A percentile compares a stretch with the other conserved stretches of the same genome.
phyloP scores from a whole-genome alignment of 2,888 invertebrate species.

The Kuschelorhynchus macadamiae region DNA sequence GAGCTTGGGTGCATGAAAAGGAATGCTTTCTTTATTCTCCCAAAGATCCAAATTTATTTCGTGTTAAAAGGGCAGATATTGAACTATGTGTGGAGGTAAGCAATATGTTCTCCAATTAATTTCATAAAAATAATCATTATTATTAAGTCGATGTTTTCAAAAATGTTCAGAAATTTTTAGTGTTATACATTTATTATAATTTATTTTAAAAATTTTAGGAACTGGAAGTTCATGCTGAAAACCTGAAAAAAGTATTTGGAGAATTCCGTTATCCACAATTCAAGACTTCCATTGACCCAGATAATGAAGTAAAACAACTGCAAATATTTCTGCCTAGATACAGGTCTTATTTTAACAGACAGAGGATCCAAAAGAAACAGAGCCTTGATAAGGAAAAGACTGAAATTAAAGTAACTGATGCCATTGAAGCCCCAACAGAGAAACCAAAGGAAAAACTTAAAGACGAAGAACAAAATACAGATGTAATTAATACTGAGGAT shows the following conservation, averaged over 20 bases:
- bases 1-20: slow-evolving; percentile 89
- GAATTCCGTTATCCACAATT: slow-evolving; percentile 81
- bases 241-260: slow-evolving; percentile 80
- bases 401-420: slow-evolving; percentile 11
- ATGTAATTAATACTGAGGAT: slow-evolving; percentile 17
- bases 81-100: slow-evolving; percentile 72
- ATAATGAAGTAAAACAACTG: slow-evolving; percentile 74
- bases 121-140: too few species aligned
- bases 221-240: slow-evolving; percentile 82
- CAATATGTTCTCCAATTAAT: background rate
- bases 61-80: slow-evolving; percentile 73
- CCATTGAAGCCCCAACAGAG: background rate
- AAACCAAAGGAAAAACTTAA: slow-evolving; percentile 1
- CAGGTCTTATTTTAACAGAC: slow-evolving; percentile 34
- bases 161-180: too few species aligned
- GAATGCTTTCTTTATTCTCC: slow-evolving; percentile 89
- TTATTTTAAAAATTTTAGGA: slow-evolving; percentile 70
- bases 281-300: slow-evolving; percentile 78
- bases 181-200: too few species aligned
- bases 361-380: slow-evolving; percentile 2
- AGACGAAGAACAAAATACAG: slow-evolving; percentile 11
- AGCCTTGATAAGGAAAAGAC: slow-evolving; percentile 16
- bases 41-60: slow-evolving; percentile 78
- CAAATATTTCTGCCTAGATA: slow-evolving; percentile 75
- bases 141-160: too few species aligned